These are phyloP conservation scores for Carpatolechia fugitivella DNA, from an alignment of 2,888 invertebrate genomes.

Conservation along the genomic window DNA sequence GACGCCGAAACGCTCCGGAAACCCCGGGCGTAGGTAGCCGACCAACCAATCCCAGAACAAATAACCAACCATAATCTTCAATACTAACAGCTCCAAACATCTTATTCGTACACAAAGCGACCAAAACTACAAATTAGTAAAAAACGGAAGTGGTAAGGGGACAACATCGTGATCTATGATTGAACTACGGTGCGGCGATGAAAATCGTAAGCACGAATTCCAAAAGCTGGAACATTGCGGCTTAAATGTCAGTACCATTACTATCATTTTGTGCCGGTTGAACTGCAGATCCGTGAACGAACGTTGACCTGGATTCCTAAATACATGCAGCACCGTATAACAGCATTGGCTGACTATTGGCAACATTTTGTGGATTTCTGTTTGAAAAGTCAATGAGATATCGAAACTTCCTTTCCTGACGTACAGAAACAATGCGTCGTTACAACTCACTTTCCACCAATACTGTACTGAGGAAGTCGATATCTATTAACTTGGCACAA, in stretches of 20 bases:
- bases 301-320: constrained; percentile 49
- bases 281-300: constrained; percentile 56
- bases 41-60: constrained; percentile 31
- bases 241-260: constrained; percentile 55
- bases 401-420: constrained; percentile 49
- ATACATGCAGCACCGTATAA: constrained; percentile 15
- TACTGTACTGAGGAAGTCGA: constrained; percentile 73
- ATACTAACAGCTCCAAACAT: constrained; percentile 19
- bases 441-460: constrained; percentile 61
- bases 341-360: background rate
- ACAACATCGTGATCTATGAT: constrained; percentile 51
- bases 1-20: constrained; percentile 33
- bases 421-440: constrained; percentile 68
- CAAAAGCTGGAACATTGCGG: constrained; percentile 37
- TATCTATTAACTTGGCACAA: constrained; percentile 77
- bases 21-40: constrained; percentile 24
- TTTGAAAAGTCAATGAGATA: constrained; percentile 61
- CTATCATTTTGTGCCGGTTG: constrained; percentile 49
- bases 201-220: constrained; percentile 45
- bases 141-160: constrained; percentile 11
- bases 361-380: constrained; percentile 36
- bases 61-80: constrained; percentile 24
- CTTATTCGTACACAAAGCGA: background rate
- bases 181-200: constrained; percentile 35
- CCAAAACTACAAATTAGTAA: background rate